Base-by-base conservation (phyloP, 1,140 invertebrate genomes). In the Nomia melanderi region DNA sequence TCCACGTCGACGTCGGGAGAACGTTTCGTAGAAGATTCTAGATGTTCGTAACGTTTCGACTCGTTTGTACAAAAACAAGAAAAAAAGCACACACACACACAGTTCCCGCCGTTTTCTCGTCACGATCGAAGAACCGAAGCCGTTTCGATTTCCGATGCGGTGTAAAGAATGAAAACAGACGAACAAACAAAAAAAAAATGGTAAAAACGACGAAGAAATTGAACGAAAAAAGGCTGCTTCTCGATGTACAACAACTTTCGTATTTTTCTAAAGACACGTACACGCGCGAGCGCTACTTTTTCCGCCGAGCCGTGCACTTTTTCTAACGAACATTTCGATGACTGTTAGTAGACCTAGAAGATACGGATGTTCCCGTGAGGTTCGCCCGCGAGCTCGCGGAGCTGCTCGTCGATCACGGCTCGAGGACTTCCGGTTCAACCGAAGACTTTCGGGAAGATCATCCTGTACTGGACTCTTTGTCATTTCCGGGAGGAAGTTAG, bases 201-300 rank as follows among this genome's bases (percentile, higher is more conserved):
- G n/a, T n/a, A n/a, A n/a, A n/a, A n/a, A n/a, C n/a, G n/a, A n/a
- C n/a, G n/a, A n/a, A n/a, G n/a, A n/a, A n/a, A n/a, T n/a, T n/a
- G n/a, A n/a, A n/a, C n/a, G n/a, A n/a, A n/a, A 41, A 70, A 41
- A 74, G 27, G 72, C 72, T 66, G 36, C 47, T 66, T 66, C 33
- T 66, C 62, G 29, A 65, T 33, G 36, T 65, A 63, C 69, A 72
- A 63, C 69, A 72, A 72, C 7, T 63, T 72, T 57, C 62, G 27
- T 56, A 41, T 44, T 66, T 57, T 74, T 62, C 41, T 57, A 56
- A 41, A 74, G 20, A 54, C 17, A n/a, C 3, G 60, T 39, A 29
- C 60, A 29, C n/a, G 36, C 41, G 62, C 72, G 63, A 44, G 62
- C 29, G 36, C 53, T 17, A 56, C 33, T 23, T 56, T 54, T 50